phyloP scores from a whole-genome alignment of 2,113 vertebrate species.

The Hymenochirus boettgeri region DNA sequence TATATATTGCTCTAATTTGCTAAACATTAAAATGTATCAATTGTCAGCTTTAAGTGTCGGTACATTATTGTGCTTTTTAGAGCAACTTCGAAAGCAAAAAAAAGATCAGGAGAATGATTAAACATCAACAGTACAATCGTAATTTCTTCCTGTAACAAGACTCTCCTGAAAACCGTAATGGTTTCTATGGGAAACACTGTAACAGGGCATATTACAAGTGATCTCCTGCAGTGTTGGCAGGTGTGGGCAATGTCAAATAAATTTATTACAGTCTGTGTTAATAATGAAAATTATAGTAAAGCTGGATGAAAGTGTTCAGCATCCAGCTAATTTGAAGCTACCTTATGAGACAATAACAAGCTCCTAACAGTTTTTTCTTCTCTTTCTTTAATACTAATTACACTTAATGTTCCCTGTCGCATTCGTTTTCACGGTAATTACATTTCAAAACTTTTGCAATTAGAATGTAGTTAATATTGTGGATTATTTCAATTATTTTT shows the following conservation, averaged over 20 bases:
- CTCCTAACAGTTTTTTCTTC: slow-evolving; percentile 73
- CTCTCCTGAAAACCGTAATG: slow-evolving; percentile 47
- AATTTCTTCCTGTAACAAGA: slow-evolving; percentile 28
- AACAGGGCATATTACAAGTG: slow-evolving; percentile 51
- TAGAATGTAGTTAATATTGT: slow-evolving; percentile 83
- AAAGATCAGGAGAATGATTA: slow-evolving; percentile 12
- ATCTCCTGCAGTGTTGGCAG: slow-evolving; percentile 70
- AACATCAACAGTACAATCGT: slow-evolving; percentile 5
- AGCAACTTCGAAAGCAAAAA: slow-evolving; percentile 1
- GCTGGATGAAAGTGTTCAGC: slow-evolving; percentile 68
- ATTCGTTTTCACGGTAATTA: slow-evolving; percentile 84
- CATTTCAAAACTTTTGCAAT: slow-evolving; percentile 86
- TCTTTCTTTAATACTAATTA: slow-evolving; percentile 74
- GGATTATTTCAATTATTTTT: slow-evolving; percentile 84
- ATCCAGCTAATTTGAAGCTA: slow-evolving; percentile 75
- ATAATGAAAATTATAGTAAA: slow-evolving; percentile 74
- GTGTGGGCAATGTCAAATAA: slow-evolving; percentile 72
- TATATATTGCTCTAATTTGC: no score
- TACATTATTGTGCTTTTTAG: no score
- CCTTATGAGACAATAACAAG: slow-evolving; percentile 81
- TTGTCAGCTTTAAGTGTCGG: no score
- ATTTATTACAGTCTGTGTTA: slow-evolving; percentile 74
- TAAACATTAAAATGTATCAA: no score
- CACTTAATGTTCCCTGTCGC: slow-evolving; percentile 80
- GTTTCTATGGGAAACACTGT: slow-evolving; percentile 55